Conservation (phyloP, 2,113 vertebrate species). For the Calypte anna region DNA sequence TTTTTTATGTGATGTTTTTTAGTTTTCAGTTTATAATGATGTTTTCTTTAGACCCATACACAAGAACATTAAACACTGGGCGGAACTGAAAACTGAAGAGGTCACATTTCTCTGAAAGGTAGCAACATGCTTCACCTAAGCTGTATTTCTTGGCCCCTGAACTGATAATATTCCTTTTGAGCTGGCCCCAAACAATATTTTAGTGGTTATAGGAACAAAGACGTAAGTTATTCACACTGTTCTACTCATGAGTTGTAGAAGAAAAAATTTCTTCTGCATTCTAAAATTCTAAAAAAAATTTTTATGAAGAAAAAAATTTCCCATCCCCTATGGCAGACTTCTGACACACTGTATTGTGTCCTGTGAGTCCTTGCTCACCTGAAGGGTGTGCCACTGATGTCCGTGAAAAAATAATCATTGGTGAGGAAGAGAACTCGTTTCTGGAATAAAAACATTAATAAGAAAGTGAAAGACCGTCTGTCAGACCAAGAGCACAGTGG, state of each 20-base stretch:
- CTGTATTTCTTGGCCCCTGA: neutral
- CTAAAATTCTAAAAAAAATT: too few species aligned
- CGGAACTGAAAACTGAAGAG: neutral
- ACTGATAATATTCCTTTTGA: neutral
- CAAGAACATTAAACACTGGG: neutral
- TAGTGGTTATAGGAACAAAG: neutral
- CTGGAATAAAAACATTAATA: conserved; percentile 66
- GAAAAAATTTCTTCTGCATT: too few species aligned
- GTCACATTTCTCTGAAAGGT: neutral
- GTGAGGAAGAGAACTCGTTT: conserved; percentile 91
- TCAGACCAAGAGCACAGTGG: neutral
- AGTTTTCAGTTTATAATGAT: neutral
- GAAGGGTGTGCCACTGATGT: conserved; percentile 93
- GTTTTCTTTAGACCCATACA: neutral
- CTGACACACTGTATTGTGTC: neutral
- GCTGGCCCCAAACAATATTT: neutral
- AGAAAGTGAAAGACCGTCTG: neutral
- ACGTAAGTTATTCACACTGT: neutral
- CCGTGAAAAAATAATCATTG: conserved; percentile 94
- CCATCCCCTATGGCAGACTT: neutral
- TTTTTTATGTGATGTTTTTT: neutral
- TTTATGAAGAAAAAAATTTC: neutral
- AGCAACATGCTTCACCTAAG: neutral
- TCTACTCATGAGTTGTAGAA: neutral
- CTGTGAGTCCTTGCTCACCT: conserved; percentile 76